Base-by-base conservation (phyloP, 1,140 invertebrate species). In the Sycobia sp. region DNA sequence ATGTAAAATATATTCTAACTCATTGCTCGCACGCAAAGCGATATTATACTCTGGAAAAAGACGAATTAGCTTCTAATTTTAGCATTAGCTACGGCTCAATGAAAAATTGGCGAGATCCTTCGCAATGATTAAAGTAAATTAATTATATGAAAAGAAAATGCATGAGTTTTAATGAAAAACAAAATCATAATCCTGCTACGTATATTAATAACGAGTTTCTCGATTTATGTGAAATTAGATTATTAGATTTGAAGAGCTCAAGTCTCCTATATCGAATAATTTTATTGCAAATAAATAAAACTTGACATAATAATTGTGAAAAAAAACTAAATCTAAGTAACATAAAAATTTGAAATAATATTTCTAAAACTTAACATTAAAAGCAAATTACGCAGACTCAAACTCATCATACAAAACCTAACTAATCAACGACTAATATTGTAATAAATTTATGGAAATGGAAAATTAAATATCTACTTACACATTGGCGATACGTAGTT, bases 401-500 rank as follows among this genome's bases (percentile, higher is more conserved):
- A 57, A 51, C 25, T 57, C 38, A 43, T 57, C 44, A 50, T 62
- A 55, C 46, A 63, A 63, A 63, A 56, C 53, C 34, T 57, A 63
- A 50, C 43, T 63, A 56, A 51, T 57, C 16, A 57, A 56, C 38
- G 34, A n/a, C 53, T 63, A 63, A 39, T 41, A 51, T n/a, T 51
- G 27, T 5, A 57, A 36, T 51, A 39, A 63, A n/a, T 14, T 56
- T n/a, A 44, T 54, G 7, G 16, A 2, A 55, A 34, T 41, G 13
- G n/a, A n/a, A n/a, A n/a, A n/a, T n/a, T 7, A 32, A 32, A 67
- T 38, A 7, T 51, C 59, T 83, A 87, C 86, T 87, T 82, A 86
- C 87, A 88, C 69, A 88, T 78, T 54, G 86, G 81, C 70, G 87
- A 84, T 60, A 96, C 93, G 81, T 96, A 96, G 81, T 96, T 96